phyloP scores from a whole-genome alignment of 2,113 vertebrate species.

The Paralichthys olivaceus region DNA sequence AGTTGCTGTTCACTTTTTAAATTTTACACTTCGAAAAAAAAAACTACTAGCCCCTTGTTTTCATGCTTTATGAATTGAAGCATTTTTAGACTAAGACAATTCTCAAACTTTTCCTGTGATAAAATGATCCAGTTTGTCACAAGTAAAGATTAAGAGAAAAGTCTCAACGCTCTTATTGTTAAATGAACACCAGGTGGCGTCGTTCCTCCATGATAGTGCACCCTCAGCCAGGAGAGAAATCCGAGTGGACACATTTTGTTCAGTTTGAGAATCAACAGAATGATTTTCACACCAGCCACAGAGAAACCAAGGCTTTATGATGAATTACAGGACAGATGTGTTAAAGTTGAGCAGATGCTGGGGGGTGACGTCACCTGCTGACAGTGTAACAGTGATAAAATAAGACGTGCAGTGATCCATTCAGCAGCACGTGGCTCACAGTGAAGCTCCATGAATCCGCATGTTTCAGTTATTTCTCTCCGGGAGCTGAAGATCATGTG shows the following conservation, averaged over 20 bases:
- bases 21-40: no score
- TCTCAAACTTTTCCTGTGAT: no score
- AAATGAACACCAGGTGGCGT: slow-evolving; percentile 56
- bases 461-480: not conserved
- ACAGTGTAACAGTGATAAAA: no score
- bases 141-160: not conserved
- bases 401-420: accelerated
- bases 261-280: not conserved
- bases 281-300: not conserved
- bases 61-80: no score
- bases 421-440: not conserved
- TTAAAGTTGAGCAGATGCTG: not conserved
- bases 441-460: not conserved
- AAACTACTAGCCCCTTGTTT: no score
- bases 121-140: no score
- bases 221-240: not conserved
- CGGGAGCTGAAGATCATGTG: not conserved
- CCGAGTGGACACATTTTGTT: not conserved
- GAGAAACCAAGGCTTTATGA: accelerated
- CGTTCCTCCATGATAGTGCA: not conserved
- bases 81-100: no score
- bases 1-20: no score
- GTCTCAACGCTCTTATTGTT: not conserved
- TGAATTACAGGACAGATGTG: not conserved
- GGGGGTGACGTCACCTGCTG: not conserved